Percentiles rank a stretch among this genome's conserved stretches.
Evolutionary conservation across 1,140 invertebrate species (phyloP).

Genomic region (Papilio aristodemus): DNA sequence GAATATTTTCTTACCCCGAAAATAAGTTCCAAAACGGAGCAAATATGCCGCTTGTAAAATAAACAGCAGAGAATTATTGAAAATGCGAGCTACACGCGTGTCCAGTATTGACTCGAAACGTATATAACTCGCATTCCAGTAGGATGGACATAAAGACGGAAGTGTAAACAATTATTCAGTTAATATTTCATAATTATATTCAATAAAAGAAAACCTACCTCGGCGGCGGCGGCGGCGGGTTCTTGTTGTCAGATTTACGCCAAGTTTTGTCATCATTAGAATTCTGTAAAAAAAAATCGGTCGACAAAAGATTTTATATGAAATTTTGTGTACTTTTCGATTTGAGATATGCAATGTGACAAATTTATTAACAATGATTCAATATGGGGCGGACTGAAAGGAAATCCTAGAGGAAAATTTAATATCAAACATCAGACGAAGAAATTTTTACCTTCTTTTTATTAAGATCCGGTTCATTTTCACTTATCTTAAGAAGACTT

Average conservation of each 20-base stretch:
- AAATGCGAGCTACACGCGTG: background rate
- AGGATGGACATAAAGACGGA: too few relatives aligned
- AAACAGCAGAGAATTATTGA: background rate
- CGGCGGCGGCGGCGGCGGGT: conserved; percentile 17
- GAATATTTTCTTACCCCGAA: conserved; percentile 51
- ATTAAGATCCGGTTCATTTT: conserved; percentile 48
- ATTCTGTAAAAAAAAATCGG: conserved; percentile 29
- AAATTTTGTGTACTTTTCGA: too few relatives aligned
- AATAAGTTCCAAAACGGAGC: conserved; percentile 63
- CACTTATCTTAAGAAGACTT: conserved; percentile 68
- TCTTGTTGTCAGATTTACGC: conserved; percentile 26
- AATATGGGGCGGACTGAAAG: too few relatives aligned
- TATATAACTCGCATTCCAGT: too few relatives aligned
- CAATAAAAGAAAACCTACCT: conserved; percentile 2
- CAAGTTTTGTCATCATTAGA: conserved; percentile 32
- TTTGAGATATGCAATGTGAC: too few relatives aligned
- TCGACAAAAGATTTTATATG: too few relatives aligned
- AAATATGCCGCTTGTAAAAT: conserved; percentile 50
- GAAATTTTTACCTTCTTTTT: conserved; percentile 46
- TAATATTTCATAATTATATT: too few relatives aligned
- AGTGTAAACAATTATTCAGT: too few relatives aligned
- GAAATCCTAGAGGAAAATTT: too few relatives aligned
- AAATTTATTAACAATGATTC: too few relatives aligned
- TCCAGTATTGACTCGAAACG: too few relatives aligned
- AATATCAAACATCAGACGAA: too few relatives aligned